Conservation (phyloP, 2,888 invertebrate genomes). For the Heliconius charithonia region DNA sequence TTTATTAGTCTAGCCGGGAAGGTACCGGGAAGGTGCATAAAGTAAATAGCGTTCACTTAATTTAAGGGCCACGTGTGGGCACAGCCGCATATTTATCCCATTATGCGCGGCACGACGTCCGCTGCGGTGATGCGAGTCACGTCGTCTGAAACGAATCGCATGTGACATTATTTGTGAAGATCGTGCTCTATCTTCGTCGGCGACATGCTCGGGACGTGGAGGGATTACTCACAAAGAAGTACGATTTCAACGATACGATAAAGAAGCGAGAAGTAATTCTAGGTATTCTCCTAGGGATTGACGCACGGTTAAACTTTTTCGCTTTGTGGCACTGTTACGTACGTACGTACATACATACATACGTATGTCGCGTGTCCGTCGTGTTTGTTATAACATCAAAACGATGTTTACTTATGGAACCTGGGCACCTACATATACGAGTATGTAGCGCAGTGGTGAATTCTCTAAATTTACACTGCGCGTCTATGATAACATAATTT, state of each 20-base stretch:
- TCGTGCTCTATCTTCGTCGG: slow-evolving; percentile 84
- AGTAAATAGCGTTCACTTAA: slow-evolving; percentile 80
- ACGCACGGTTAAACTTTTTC: slow-evolving; percentile 69
- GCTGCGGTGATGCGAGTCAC: slow-evolving; percentile 81
- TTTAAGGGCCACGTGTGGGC: slow-evolving; percentile 81
- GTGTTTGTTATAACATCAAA: slow-evolving; percentile 29
- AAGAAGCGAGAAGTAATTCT: slow-evolving; percentile 79
- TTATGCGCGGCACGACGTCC: slow-evolving; percentile 76
- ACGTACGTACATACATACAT: too few species aligned
- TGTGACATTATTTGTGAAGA: slow-evolving; percentile 85
- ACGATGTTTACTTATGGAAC: slow-evolving; percentile 8
- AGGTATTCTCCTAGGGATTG: slow-evolving; percentile 76
- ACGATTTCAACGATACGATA: slow-evolving; percentile 82
- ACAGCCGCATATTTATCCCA: slow-evolving; percentile 83
- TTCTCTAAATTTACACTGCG: slow-evolving; percentile 35
- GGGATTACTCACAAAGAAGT: slow-evolving; percentile 84
- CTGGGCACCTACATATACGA: background rate
- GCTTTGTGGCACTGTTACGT: slow-evolving; percentile 54
- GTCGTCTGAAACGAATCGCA: slow-evolving; percentile 83
- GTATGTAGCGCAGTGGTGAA: slow-evolving; percentile 18
- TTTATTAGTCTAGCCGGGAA: slow-evolving; percentile 56
- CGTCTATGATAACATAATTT: slow-evolving; percentile 60
- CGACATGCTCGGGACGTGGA: slow-evolving; percentile 81
- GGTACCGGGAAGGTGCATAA: slow-evolving; percentile 70
- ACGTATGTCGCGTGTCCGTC: background rate